Percentiles rank a stretch among this genome's conserved stretches.
phyloP scores from a whole-genome alignment of 2,888 invertebrate genomes.

The Rugalucina vietnamica region DNA sequence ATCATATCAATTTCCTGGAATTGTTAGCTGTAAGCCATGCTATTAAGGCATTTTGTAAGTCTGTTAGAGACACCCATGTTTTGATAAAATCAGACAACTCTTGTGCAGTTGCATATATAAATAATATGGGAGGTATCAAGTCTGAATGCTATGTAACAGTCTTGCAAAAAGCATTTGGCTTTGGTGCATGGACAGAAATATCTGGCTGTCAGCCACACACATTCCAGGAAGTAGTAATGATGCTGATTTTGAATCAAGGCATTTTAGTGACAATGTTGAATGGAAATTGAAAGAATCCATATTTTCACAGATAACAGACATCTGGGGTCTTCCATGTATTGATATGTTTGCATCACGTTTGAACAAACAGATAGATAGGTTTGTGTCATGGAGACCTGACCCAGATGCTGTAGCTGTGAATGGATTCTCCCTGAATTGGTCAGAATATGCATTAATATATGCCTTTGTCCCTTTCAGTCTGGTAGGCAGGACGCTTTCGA shows the following conservation, averaged over 20 bases:
- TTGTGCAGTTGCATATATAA: background rate
- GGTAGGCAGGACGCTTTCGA: constrained; percentile 10
- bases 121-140: background rate
- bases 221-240: constrained; percentile 32
- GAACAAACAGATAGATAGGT: constrained; percentile 37
- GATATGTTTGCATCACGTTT: constrained; percentile 51
- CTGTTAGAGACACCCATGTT: background rate
- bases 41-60: background rate
- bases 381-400: constrained; percentile 54
- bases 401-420: constrained; percentile 41
- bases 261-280: constrained; percentile 45
- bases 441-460: constrained; percentile 16
- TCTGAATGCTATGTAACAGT: background rate
- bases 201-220: constrained; percentile 44
- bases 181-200: constrained; percentile 36
- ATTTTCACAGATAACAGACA: background rate
- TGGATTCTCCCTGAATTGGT: constrained; percentile 47
- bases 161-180: background rate
- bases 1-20: constrained; percentile 28
- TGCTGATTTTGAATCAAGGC: constrained; percentile 39
- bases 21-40: background rate
- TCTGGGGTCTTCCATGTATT: constrained; percentile 7
- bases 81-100: background rate
- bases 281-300: constrained; percentile 34
- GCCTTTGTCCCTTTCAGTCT: constrained; percentile 53